Percentiles rank a stretch among this genome's conserved stretches.
These are phyloP conservation scores for Drosophila elegans DNA, from an alignment of 1,140 invertebrate genomes.

Conservation along the genomic window DNA sequence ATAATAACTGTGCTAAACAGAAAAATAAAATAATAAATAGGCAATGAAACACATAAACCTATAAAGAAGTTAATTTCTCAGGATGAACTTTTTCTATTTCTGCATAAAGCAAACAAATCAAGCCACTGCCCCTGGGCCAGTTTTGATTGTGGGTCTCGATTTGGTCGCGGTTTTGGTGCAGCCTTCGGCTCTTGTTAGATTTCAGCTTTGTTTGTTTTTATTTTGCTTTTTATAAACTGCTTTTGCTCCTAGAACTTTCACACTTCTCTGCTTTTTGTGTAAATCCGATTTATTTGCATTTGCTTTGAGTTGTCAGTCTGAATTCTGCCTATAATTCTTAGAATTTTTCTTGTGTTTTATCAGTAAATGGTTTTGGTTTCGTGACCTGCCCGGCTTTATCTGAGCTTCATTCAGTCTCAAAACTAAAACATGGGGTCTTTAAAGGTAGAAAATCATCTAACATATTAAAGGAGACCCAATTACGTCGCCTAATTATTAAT, in stretches of 20 bases:
- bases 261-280: conserved; percentile 23
- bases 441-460: background rate
- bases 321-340: conserved; percentile 22
- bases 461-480: conserved; percentile 43
- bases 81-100: conserved; percentile 14
- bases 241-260: conserved; percentile 2
- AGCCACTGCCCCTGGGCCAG: conserved; percentile 29
- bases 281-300: conserved; percentile 65
- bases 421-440: background rate
- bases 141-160: conserved; percentile 41
- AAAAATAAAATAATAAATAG: no score
- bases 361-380: conserved; percentile 22
- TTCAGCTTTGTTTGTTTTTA: conserved; percentile 49
- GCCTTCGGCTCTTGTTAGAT: conserved; percentile 38
- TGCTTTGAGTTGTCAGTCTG: conserved; percentile 35
- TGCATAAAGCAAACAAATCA: conserved; percentile 56
- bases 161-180: conserved; percentile 16
- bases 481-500: conserved; percentile 73
- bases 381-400: conserved; percentile 24
- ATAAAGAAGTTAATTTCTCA: background rate
- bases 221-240: conserved; percentile 15
- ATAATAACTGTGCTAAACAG: no score
- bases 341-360: conserved; percentile 8
- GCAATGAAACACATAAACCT: no score
- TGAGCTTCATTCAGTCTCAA: conserved; percentile 11